Base-by-base conservation (phyloP, 2,888 invertebrate species). In the Stegana nigrithorax region DNA sequence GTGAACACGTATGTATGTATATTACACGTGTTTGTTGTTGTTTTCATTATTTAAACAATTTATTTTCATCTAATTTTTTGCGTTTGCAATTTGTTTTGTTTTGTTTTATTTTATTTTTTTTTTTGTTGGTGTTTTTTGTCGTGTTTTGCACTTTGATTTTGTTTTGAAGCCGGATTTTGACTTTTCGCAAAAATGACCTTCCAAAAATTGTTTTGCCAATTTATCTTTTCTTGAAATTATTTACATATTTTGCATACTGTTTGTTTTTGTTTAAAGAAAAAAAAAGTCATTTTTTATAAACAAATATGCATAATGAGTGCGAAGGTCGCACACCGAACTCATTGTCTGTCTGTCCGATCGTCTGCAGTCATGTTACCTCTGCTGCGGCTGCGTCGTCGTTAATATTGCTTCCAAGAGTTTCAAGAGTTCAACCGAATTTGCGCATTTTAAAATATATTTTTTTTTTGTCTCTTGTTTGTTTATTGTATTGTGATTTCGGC, bases 1-100 rank as follows among this genome's bases (percentile, higher is more conserved):
- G n/a, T n/a, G n/a, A n/a, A n/a, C n/a, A n/a, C n/a, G n/a, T n/a
- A 65, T 76, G 67, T 73, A 66, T 78, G 76, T 68, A 78, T 64
- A 65, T 65, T 66, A 67, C 19, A 59, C 21, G 50, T 50, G 12
- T 32, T 32, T 59, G 47, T 32, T 45, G 32, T 60, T 47, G 14
- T 36, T 42, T 51, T 58, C 7, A 8, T 39, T n/a, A 26, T 44
- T 57, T 57, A 10, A n/a, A n/a, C n/a, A n/a, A 36, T 21, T 32
- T 32, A 5, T 17, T 6, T 32, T 29, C 14, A 26, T 12, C 12
- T 53, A 19, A 14, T 55, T 55, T 55, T 32, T 21, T 25, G n/a
- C 10, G 36, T n/a, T n/a, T 10, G 36, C 10, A n/a, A 12, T 47
- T 47, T 47, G 25, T 25, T 47, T 23, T 47, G 6, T 19, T 47